A percentile compares a stretch with the other conserved stretches of the same genome.
Evolutionary conservation across 2,888 invertebrate species (phyloP).

Genomic region (Thecocarcelia acutangulata): DNA sequence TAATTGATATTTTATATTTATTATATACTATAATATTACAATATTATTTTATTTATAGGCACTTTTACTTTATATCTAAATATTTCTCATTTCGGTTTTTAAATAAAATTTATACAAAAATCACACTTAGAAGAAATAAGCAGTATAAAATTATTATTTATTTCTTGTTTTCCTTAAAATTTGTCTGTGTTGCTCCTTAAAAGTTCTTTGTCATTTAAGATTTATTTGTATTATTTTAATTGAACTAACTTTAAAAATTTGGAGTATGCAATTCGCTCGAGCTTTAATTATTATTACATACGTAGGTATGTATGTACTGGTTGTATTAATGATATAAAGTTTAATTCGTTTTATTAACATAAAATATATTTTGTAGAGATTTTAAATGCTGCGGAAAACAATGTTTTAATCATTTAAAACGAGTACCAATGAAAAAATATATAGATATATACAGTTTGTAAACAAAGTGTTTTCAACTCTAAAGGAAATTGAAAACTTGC

Average conservation of each 20-base stretch:
- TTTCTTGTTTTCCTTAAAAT: constrained; percentile 6
- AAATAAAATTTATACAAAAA: constrained; percentile 50
- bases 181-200: constrained; percentile 20
- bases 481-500: too few species aligned
- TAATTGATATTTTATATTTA: constrained; percentile 40
- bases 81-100: constrained; percentile 17
- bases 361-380: too few species aligned
- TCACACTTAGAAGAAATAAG: constrained; percentile 38
- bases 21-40: constrained; percentile 18
- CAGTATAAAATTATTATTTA: constrained; percentile 38
- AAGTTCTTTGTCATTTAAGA: not conserved
- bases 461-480: too few species aligned
- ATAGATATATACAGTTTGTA: too few species aligned
- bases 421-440: too few species aligned
- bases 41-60: constrained; percentile 52
- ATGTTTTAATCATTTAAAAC: too few species aligned
- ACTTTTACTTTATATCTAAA: constrained; percentile 60
- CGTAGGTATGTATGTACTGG: too few species aligned
- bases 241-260: constrained; percentile 4
- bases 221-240: not conserved
- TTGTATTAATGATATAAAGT: too few species aligned
- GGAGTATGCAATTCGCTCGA: constrained; percentile 19
- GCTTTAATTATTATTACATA: constrained; percentile 3
- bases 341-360: too few species aligned
- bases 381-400: too few species aligned